Evolutionary conservation across 2,888 invertebrate genomes (phyloP).

Genomic region (Ceriagrion tenellum): DNA sequence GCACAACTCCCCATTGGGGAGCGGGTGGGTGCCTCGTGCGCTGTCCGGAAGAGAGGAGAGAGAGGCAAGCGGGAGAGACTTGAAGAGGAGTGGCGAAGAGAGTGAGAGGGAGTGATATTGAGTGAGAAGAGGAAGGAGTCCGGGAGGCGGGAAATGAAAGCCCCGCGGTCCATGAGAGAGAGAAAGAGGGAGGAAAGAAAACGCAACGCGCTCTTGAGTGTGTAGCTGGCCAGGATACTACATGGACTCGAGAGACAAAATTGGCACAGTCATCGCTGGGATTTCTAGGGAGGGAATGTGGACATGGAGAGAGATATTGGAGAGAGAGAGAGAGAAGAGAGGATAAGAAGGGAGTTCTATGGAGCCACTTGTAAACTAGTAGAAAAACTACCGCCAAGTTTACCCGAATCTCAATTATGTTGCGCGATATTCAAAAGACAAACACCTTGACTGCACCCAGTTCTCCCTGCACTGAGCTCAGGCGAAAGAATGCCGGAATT

Average conservation of each 20-base stretch:
- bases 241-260: neutral
- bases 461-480: too few species aligned
- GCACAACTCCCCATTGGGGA: too few species aligned
- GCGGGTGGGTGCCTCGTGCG: too few species aligned
- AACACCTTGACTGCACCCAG: too few species aligned
- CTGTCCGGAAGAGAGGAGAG: too few species aligned
- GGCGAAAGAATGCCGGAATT: too few species aligned
- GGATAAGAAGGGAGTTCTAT: neutral
- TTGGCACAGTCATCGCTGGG: neutral
- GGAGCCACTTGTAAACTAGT: too few species aligned
- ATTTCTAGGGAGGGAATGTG: neutral
- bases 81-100: neutral
- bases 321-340: neutral
- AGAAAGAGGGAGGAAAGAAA: neutral
- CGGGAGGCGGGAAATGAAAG: neutral
- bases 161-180: neutral
- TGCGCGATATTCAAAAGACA: too few species aligned
- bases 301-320: neutral
- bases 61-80: too few species aligned
- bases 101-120: neutral
- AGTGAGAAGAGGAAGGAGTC: neutral
- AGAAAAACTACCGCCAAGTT: too few species aligned
- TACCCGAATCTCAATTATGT: too few species aligned
- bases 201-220: neutral
- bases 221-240: neutral